Base-by-base conservation (phyloP, 2,888 invertebrate species). In the Branchipolynoe longqiensis region DNA sequence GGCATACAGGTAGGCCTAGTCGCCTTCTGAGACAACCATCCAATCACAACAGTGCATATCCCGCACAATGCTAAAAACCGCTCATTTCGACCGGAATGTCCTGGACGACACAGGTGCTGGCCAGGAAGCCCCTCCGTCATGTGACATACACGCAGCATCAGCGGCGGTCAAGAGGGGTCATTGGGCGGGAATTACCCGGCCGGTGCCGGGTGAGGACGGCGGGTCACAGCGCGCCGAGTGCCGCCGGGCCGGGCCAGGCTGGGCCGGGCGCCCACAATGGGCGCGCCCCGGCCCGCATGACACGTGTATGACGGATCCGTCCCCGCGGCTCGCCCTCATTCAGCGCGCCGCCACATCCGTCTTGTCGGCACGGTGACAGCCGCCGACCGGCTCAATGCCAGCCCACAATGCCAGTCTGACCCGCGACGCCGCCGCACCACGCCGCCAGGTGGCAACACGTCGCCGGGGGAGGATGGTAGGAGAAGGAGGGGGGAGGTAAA, bases 291-390 rank as follows among this genome's bases (percentile, higher is more conserved):
- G 41, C 25, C 28, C 78, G 48, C 78, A 78, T 78, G 78, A 78
- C 78, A 78, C 48, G 48, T 22, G 31, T 78, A 78, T 78, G 78
- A 78, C 48, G 54, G 78, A 78, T 78, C 25, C 78, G 78, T 78
- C 69, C 36, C 78, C 48, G n/a, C n/a, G n/a, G n/a, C n/a, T 1
- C 41, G 41, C 0, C 25, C 25, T 31, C 12, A 18, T 78, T 78
- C 78, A 28, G 25, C 48, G 28, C n/a, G 14, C 12, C 18, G n/a
- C 78, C 33, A 8, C 78, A 78, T 78, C 78, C 78, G 28, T 78
- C 78, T 78, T 78, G 54, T 41, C 78, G 8, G n/a, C 18, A 1
- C 31, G 48, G 54, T n/a, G n/a, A n/a, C n/a, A n/a, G n/a, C n/a
- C n/a, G n/a, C n/a, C 78, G 78, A 54, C 48, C 48, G 31, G 31